phyloP scores from a whole-genome alignment of 2,797 vertebrate genomes.

The Myotis pilosus region DNA sequence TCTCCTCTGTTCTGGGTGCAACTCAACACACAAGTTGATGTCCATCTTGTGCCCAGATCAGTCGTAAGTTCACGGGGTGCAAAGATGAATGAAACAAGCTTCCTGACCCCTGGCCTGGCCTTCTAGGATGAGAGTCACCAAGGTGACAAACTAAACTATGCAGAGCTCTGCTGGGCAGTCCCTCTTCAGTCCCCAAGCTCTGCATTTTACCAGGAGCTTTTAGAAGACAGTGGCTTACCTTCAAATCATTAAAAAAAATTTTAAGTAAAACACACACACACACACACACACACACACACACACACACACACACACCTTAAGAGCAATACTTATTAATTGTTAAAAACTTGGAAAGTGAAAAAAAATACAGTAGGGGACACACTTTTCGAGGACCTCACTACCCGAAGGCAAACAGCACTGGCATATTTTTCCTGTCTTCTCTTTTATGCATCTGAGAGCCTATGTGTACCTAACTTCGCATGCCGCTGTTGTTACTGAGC shows the following conservation, averaged over 20 bases:
- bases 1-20: not conserved
- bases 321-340: not conserved
- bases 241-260: not conserved
- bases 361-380: not conserved
- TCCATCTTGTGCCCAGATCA: not conserved
- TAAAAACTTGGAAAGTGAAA: not conserved
- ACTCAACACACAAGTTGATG: not conserved
- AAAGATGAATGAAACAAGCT: not conserved
- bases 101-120: not conserved
- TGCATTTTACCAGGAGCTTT: slow-evolving; percentile 12
- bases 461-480: not conserved
- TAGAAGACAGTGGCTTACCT: slow-evolving; percentile 16
- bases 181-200: not conserved
- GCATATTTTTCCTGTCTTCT: not conserved
- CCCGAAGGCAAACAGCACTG: not conserved
- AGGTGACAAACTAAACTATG: not conserved
- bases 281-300: too few species aligned
- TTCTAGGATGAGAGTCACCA: not conserved
- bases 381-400: not conserved
- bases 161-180: not conserved
- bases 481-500: not conserved
- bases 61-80: not conserved
- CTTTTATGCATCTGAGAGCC: not conserved
- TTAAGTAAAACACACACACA: too few species aligned
- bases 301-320: not conserved